Conservation (phyloP, 2,797 vertebrate species). For the Acanthurus leucopareius region DNA sequence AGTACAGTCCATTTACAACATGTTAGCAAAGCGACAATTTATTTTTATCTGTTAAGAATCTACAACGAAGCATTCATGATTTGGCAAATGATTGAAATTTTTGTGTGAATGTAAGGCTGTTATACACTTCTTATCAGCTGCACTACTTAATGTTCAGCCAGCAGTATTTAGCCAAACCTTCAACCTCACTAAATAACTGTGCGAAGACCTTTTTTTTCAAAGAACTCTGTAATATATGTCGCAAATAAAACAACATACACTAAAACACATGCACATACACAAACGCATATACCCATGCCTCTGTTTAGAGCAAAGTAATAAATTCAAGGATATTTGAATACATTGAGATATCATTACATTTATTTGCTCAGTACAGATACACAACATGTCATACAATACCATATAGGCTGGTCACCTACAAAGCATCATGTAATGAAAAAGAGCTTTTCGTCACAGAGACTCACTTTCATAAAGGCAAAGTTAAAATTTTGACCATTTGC, state of each 20-base stretch:
- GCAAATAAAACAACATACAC: not conserved
- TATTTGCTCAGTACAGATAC: conserved; percentile 82
- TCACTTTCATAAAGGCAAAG: conserved; percentile 41
- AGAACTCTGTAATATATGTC: conserved; percentile 20
- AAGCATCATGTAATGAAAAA: conserved; percentile 43
- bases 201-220: conserved; percentile 12
- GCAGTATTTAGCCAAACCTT: not conserved
- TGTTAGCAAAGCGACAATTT: conserved; percentile 7
- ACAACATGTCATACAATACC: conserved; percentile 70
- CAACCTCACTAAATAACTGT: conserved; percentile 14
- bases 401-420: conserved; percentile 60
- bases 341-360: conserved; percentile 74
- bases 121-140: conserved; percentile 21
- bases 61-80: not conserved
- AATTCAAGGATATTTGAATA: conserved; percentile 33
- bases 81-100: conserved; percentile 18
- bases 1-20: conserved; percentile 31
- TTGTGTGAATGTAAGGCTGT: conserved; percentile 12
- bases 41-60: conserved; percentile 23
- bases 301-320: conserved; percentile 3
- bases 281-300: not conserved
- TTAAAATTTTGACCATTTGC: conserved; percentile 35
- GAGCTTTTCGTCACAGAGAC: conserved; percentile 33
- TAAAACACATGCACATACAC: not conserved
- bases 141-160: not conserved